Evolutionary conservation across 2,113 vertebrate species (phyloP), one percentile per base, ranked within the genome.

Genomic region (Apus apus): DNA sequence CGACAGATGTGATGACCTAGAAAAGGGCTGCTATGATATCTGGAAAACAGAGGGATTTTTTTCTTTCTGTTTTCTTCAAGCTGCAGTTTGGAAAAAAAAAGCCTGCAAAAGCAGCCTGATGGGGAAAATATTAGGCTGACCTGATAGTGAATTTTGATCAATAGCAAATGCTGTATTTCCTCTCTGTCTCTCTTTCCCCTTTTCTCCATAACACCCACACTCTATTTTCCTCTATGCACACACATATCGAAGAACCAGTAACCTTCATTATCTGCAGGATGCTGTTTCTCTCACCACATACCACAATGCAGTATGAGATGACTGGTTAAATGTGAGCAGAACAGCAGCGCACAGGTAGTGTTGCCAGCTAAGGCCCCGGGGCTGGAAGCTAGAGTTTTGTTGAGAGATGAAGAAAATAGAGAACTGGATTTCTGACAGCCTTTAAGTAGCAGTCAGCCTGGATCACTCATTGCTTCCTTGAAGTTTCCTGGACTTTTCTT

Each of bases 21-120:
- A 67, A 71, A 74, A 85, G 89, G 36, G 22, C 36, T 34, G 36
- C 71, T 71, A 79, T 70, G 61, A 21, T 48, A 62, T 50, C 60
- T 88, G 57, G 29, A 86, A 93, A 85, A 45, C 0, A 76, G 46
- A 66, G 36, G n/a, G 36, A 12, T n/a, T 40, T 91, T 81, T 79
- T 64, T 80, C 65, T 91, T 96, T 85, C 90, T 96, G 72, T 94
- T 96, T 90, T 94, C 89, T 91, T 94, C 72, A 81, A 93, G 64
- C 50, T 77, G 58, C 54, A 40, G 26, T 91, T 87, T 91, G 90
- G 90, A 93, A 96, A 95, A 94, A 91, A 86, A 27, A 43, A 43
- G 8, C 38, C 85, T 15, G 46, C 50, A 70, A 77, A 87, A 91
- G 19, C 40, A 48, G 23, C 53, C 50, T 64, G 68, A 91, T 22